Percentiles rank a stretch among this genome's conserved stretches.
Conservation (phyloP, 1,140 invertebrate species). For the Drosophila nasuta region DNA sequence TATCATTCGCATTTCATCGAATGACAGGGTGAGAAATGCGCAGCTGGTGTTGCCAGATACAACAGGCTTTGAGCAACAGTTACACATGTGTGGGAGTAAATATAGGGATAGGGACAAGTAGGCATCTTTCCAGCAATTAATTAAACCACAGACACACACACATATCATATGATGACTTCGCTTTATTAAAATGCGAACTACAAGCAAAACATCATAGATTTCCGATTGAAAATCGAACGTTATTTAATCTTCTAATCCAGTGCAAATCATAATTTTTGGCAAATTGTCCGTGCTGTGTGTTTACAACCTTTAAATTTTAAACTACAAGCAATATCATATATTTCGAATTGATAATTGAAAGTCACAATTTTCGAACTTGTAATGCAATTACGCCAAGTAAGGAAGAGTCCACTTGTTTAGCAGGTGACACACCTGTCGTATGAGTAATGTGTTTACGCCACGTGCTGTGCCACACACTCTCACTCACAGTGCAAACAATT, state of each 20-base stretch:
- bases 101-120: background rate
- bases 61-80: conserved; percentile 16
- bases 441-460: conserved; percentile 49
- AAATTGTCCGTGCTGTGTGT: too few relatives aligned
- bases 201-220: too few relatives aligned
- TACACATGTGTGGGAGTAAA: background rate
- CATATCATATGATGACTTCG: background rate
- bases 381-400: conserved; percentile 58
- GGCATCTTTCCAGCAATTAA: conserved; percentile 25
- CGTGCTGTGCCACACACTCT: conserved; percentile 27
- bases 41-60: conserved; percentile 56
- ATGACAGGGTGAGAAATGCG: conserved; percentile 57
- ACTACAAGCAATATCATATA: background rate
- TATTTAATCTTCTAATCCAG: too few relatives aligned
- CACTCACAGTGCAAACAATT: conserved; percentile 29
- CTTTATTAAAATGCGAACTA: too few relatives aligned
- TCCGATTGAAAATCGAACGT: too few relatives aligned
- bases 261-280: too few relatives aligned
- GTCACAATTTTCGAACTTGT: conserved; percentile 42
- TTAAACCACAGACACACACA: conserved; percentile 11
- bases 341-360: conserved; percentile 12
- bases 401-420: conserved; percentile 8
- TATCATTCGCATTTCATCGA: conserved; percentile 47
- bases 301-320: too few relatives aligned
- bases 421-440: conserved; percentile 65